A percentile compares a stretch with the other conserved stretches of the same genome.
Conservation (phyloP, 2,888 invertebrate genomes). For the Phengaris alcon region DNA sequence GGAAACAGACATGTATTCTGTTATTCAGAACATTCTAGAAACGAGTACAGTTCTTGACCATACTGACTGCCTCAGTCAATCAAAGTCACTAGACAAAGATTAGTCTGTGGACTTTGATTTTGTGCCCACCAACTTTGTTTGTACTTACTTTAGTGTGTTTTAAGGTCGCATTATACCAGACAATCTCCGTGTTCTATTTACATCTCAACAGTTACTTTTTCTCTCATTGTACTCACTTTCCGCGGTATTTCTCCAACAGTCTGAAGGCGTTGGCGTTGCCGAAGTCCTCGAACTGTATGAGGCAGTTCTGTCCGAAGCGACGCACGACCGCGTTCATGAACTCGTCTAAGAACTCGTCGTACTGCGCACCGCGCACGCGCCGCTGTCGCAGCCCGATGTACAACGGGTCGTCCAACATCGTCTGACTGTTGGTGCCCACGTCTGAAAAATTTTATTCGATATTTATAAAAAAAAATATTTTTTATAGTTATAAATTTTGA, state of each 20-base stretch:
- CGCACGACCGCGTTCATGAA: slow-evolving; percentile 95
- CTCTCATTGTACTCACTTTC: slow-evolving; percentile 76
- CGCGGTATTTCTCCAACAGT: slow-evolving; percentile 92
- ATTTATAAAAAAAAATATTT: too few relatives aligned
- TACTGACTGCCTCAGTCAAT: too few relatives aligned
- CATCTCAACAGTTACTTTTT: neutral
- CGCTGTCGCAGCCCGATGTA: slow-evolving; percentile 95
- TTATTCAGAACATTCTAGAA: too few relatives aligned
- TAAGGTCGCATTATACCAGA: too few relatives aligned
- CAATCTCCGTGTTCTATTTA: neutral
- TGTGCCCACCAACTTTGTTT: too few relatives aligned
- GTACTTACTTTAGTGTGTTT: too few relatives aligned
- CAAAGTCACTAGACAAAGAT: too few relatives aligned
- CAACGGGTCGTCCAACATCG: slow-evolving; percentile 92
- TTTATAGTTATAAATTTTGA: too few relatives aligned
- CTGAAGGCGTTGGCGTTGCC: slow-evolving; percentile 98
- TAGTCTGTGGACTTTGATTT: too few relatives aligned
- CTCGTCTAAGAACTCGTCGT: slow-evolving; percentile 97
- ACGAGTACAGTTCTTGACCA: too few relatives aligned
- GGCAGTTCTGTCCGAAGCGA: slow-evolving; percentile 90
- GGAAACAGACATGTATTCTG: slow-evolving; percentile 1
- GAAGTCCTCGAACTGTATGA: slow-evolving; percentile 98
- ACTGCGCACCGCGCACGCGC: slow-evolving; percentile 89
- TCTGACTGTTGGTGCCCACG: slow-evolving; percentile 94
- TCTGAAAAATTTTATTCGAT: slow-evolving; percentile 60